Conservation (phyloP, 2,113 vertebrate genomes). For the Tor tambroides region DNA sequence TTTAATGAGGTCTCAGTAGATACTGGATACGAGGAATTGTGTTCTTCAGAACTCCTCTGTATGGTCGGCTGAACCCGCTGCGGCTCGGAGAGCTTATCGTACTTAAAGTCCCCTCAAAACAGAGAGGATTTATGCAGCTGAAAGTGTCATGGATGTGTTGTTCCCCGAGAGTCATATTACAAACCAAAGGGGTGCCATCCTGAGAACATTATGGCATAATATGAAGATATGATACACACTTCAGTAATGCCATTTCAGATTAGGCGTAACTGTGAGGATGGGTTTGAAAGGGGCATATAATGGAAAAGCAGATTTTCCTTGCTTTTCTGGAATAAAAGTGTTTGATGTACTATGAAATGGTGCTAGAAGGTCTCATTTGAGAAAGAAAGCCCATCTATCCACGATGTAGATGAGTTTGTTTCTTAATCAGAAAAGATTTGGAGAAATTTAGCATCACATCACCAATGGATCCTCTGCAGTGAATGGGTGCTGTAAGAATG, state of each 20-base stretch:
- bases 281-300: conserved; percentile 19
- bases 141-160: conserved; percentile 38
- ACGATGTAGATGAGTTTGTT: too few relatives aligned
- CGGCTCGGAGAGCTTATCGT: conserved; percentile 15
- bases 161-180: conserved; percentile 51
- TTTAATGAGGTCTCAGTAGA: conserved; percentile 44
- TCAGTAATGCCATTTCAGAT: conserved; percentile 50
- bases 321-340: neutral
- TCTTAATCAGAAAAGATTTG: too few relatives aligned
- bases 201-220: conserved; percentile 42
- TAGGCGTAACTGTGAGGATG: conserved; percentile 41
- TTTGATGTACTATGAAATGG: neutral
- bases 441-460: too few relatives aligned
- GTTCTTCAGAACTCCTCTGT: conserved; percentile 31
- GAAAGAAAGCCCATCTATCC: neutral
- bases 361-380: neutral
- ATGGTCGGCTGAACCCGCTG: conserved; percentile 23
- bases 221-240: conserved; percentile 57
- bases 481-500: too few relatives aligned
- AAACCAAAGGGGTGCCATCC: conserved; percentile 42
- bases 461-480: too few relatives aligned
- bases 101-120: conserved; percentile 42
- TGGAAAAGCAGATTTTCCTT: neutral
- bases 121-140: conserved; percentile 45
- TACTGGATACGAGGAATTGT: conserved; percentile 9